These are phyloP conservation scores for Canis aureus DNA, from an alignment of 2,113 vertebrate species.

Conservation along the genomic window DNA sequence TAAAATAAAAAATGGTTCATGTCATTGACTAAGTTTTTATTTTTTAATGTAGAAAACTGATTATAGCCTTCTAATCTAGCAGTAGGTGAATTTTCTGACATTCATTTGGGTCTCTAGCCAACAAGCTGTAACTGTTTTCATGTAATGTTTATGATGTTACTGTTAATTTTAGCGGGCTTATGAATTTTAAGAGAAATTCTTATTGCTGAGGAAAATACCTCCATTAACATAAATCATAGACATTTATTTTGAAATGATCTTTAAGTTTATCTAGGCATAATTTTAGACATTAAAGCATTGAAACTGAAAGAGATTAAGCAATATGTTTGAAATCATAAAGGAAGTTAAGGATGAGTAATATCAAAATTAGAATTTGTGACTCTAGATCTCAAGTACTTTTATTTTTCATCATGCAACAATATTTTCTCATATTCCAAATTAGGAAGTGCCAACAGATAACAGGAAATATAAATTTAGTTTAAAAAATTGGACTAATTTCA, in stretches of 20 bases:
- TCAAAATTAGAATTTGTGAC: neutral
- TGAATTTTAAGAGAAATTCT: neutral
- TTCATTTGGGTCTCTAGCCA: neutral
- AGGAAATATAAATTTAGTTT: neutral
- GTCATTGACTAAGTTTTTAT: neutral
- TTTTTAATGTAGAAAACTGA: neutral
- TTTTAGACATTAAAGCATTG: neutral
- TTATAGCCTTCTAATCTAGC: neutral
- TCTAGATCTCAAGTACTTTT: neutral
- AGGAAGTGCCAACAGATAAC: neutral
- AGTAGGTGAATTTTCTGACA: neutral
- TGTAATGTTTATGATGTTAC: neutral
- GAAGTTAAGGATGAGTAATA: neutral
- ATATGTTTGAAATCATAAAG: neutral
- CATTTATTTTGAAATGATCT: neutral
- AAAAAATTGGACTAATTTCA: neutral
- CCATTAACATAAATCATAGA: neutral
- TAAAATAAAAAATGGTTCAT: neutral
- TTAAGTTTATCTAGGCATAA: neutral
- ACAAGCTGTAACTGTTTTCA: neutral
- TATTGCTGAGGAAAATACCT: neutral
- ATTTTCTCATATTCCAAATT: neutral
- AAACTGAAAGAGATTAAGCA: neutral
- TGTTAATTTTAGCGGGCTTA: neutral
- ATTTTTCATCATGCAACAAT: neutral